Percentiles rank a stretch among this genome's conserved stretches.
phyloP scores from a whole-genome alignment of 2,888 invertebrate genomes.

The Camptogramma bilineatum region DNA sequence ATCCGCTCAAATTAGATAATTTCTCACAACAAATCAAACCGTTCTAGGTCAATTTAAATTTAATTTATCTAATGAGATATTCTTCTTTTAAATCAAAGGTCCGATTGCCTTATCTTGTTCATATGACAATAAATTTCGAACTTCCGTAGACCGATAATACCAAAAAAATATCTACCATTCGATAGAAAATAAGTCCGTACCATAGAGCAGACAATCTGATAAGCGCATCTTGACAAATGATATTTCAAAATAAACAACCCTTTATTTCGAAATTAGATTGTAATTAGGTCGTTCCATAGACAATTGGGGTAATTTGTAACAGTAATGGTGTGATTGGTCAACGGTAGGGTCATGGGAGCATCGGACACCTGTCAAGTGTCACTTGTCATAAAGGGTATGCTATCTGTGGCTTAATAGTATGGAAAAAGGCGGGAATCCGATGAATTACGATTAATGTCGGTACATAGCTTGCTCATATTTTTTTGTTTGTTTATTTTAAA shows the following conservation, averaged over 20 bases:
- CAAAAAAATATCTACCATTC: neutral
- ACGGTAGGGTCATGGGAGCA: slow-evolving; percentile 59
- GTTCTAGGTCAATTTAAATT: no score
- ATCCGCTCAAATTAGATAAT: no score
- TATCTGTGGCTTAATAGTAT: slow-evolving; percentile 40
- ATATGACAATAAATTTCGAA: neutral
- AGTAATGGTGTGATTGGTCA: slow-evolving; percentile 61
- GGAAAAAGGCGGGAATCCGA: slow-evolving; percentile 39
- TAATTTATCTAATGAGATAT: no score
- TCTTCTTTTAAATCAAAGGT: no score
- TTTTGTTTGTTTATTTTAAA: neutral
- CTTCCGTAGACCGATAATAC: neutral
- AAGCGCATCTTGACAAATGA: slow-evolving; percentile 24
- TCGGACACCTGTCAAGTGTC: slow-evolving; percentile 63
- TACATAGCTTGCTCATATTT: neutral
- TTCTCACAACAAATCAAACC: no score
- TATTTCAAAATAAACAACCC: slow-evolving; percentile 30
- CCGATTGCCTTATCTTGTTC: no score
- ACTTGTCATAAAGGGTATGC: slow-evolving; percentile 47
- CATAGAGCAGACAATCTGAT: slow-evolving; percentile 18
- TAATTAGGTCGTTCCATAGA: slow-evolving; percentile 55
- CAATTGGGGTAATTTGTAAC: slow-evolving; percentile 63
- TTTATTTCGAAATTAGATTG: slow-evolving; percentile 33
- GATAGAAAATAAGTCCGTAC: neutral
- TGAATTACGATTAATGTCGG: slow-evolving; percentile 28